Conservation (phyloP, 2,797 vertebrate species). For the Melopsittacus undulatus region DNA sequence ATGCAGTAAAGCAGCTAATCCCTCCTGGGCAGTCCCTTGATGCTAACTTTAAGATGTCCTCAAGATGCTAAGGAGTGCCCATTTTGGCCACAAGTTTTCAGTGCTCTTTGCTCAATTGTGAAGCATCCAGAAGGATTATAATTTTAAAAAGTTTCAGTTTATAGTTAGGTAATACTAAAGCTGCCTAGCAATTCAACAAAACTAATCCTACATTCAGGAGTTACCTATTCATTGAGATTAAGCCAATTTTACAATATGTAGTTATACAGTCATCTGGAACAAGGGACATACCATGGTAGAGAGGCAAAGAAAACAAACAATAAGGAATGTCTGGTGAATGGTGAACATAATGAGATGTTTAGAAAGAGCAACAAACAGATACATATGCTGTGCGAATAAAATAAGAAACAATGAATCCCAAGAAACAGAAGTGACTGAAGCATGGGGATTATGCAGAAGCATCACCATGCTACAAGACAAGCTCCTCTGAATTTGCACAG, state of each 20-base stretch:
- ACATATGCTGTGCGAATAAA: background rate
- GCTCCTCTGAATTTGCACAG: background rate
- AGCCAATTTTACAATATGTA: constrained; percentile 41
- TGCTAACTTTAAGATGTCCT: background rate
- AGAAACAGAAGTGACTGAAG: background rate
- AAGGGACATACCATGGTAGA: constrained; percentile 15
- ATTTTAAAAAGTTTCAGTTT: constrained; percentile 31
- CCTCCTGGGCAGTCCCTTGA: background rate
- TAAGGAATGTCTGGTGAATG: background rate
- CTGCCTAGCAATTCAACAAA: constrained; percentile 47
- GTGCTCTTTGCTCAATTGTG: background rate
- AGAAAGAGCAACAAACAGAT: background rate
- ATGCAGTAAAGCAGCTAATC: background rate
- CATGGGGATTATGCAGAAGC: background rate
- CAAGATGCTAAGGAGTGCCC: background rate
- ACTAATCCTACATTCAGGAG: constrained; percentile 24
- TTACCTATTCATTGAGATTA: constrained; percentile 36
- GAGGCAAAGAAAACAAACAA: constrained; percentile 28
- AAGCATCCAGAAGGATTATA: constrained; percentile 6
- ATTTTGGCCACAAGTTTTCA: background rate
- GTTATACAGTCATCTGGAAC: constrained; percentile 46
- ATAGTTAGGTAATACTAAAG: constrained; percentile 24
- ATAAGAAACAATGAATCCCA: background rate
- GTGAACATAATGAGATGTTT: background rate
- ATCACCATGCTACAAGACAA: background rate